A percentile compares a stretch with the other conserved stretches of the same genome.
Conservation (phyloP, 1,140 invertebrate genomes). For the Glossosoma conforme region DNA sequence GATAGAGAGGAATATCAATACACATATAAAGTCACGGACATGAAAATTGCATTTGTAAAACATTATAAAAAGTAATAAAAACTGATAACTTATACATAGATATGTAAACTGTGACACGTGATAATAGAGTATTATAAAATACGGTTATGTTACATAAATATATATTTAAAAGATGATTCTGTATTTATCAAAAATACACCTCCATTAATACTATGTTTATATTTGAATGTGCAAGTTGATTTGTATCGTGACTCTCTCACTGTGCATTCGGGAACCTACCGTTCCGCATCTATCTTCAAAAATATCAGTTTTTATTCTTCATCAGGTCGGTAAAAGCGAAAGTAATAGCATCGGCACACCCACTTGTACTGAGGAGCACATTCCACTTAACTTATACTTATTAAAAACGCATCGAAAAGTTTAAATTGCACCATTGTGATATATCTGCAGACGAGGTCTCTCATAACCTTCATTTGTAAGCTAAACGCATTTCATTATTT, state of each 20-base stretch:
- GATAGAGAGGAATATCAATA: constrained; percentile 25
- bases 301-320: constrained; percentile 9
- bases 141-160: constrained; percentile 29
- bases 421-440: constrained; percentile 18
- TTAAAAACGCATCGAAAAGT: background rate
- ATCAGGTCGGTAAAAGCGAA: constrained; percentile 10
- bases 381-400: background rate
- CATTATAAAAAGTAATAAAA: constrained; percentile 29
- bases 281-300: constrained; percentile 6
- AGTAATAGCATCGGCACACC: background rate
- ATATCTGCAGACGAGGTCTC: constrained; percentile 5
- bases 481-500: background rate
- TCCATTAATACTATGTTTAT: constrained; percentile 27
- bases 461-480: constrained; percentile 1
- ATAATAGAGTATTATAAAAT: constrained; percentile 28
- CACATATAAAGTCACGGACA: constrained; percentile 22
- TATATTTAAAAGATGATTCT: constrained; percentile 20
- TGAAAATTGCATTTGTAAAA: constrained; percentile 25
- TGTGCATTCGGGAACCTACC: constrained; percentile 11
- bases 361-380: constrained; percentile 2
- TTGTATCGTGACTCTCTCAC: constrained; percentile 19
- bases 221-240: constrained; percentile 25
- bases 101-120: constrained; percentile 28
- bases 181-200: constrained; percentile 32
- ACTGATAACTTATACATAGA: constrained; percentile 25